phyloP scores from a whole-genome alignment of 2,113 vertebrate genomes.

The Chloebia gouldiae region DNA sequence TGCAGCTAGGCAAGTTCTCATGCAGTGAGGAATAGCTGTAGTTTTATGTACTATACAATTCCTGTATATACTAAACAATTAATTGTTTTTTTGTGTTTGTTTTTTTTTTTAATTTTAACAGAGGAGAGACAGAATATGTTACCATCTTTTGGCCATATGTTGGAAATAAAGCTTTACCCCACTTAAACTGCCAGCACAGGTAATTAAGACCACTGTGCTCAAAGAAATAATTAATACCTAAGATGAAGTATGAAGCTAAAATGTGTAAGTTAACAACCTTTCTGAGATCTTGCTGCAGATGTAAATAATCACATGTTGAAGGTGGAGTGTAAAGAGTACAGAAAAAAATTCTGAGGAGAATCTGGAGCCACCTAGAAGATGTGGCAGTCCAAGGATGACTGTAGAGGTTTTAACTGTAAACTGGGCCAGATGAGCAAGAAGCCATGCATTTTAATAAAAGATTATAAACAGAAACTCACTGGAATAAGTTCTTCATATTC shows the following conservation, averaged over 20 bases:
- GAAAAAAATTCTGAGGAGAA: neutral
- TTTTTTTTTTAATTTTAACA: no score
- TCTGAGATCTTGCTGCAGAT: neutral
- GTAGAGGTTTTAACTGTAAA: neutral
- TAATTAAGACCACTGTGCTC: neutral
- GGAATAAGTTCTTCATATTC: neutral
- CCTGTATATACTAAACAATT: neutral
- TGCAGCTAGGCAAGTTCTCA: neutral
- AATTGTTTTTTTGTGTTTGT: no score
- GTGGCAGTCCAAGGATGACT: neutral
- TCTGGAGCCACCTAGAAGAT: neutral
- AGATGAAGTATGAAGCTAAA: neutral
- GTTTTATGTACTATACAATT: neutral
- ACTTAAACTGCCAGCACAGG: neutral
- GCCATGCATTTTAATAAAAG: neutral
- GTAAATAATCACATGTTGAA: neutral
- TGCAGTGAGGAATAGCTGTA: neutral
- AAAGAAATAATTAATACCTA: neutral
- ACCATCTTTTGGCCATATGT: neutral
- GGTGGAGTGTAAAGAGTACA: neutral
- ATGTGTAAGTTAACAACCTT: neutral
- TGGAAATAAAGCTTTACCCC: neutral
- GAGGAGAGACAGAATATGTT: neutral
- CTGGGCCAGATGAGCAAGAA: neutral
- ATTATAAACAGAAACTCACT: neutral